Evolutionary conservation across 2,797 vertebrate species (phyloP).

Genomic region (Melanotaenia maccullochi): DNA sequence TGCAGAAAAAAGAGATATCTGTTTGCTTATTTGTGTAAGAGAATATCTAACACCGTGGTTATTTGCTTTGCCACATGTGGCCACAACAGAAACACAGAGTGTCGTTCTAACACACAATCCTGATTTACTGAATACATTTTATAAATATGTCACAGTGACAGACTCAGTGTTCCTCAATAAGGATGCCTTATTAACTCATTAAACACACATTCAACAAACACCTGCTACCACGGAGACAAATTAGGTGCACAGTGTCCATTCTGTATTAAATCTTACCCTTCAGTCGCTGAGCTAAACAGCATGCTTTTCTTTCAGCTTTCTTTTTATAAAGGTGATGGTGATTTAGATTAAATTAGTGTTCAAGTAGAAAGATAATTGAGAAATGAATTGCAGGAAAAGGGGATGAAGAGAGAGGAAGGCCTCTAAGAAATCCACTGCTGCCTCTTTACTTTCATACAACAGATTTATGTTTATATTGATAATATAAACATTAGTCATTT

Average conservation of each 20-base stretch:
- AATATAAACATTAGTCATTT: too few relatives aligned
- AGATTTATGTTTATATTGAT: too few relatives aligned
- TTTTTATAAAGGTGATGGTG: constrained; percentile 11
- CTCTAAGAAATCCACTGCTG: constrained; percentile 10
- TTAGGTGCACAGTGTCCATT: constrained; percentile 1
- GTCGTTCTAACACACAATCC: constrained; percentile 17
- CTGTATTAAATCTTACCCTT: constrained; percentile 19
- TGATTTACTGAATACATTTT: constrained; percentile 9
- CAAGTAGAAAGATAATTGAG: constrained; percentile 21
- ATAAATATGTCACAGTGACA: constrained; percentile 2
- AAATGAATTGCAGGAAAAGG: constrained; percentile 20
- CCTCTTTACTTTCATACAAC: neutral
- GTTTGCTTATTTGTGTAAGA: constrained; percentile 12
- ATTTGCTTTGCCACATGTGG: constrained; percentile 34
- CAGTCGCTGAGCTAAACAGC: constrained; percentile 2
- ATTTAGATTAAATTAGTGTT: constrained; percentile 9
- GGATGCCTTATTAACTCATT: constrained; percentile 10
- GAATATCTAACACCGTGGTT: constrained; percentile 36
- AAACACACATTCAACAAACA: constrained; percentile 15
- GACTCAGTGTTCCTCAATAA: constrained; percentile 4
- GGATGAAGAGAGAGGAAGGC: constrained; percentile 5
- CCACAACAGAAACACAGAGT: constrained; percentile 10
- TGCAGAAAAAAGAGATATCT: constrained; percentile 22
- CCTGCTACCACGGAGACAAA: constrained; percentile 46
- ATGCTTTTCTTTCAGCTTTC: neutral